These are phyloP conservation scores for Rhinoderma darwinii DNA, from an alignment of 2,113 vertebrate genomes.

Conservation along the genomic window DNA sequence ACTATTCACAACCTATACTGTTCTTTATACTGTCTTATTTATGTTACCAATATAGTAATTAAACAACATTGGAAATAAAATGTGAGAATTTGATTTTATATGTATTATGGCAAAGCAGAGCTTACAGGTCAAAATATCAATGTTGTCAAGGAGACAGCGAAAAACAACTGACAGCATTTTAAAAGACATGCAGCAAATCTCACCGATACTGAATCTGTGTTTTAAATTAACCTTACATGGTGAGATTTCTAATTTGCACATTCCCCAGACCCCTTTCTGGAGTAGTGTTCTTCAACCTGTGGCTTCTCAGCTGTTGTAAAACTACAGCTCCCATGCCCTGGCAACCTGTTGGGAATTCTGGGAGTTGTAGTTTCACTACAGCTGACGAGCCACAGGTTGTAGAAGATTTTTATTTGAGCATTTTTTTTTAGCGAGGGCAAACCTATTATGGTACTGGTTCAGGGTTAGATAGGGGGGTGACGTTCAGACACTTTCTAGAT, in stretches of 20 bases:
- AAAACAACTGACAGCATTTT: neutral
- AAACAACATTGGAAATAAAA: neutral
- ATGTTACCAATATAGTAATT: neutral
- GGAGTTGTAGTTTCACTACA: neutral
- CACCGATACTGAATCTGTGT: neutral
- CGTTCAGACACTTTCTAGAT: neutral
- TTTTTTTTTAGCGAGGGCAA: neutral
- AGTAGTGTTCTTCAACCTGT: neutral
- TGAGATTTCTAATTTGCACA: neutral
- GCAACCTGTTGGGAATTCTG: neutral
- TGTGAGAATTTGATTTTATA: neutral
- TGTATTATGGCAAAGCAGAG: neutral
- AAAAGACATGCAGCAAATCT: neutral
- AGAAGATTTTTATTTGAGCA: too few species aligned
- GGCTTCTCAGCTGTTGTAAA: neutral
- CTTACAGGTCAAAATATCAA: neutral
- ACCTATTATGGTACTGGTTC: neutral
- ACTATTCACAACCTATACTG: neutral
- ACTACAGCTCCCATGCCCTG: neutral
- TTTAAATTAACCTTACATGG: neutral
- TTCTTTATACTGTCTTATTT: neutral
- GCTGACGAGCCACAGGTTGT: neutral
- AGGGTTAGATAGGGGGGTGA: neutral
- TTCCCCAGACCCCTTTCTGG: neutral
- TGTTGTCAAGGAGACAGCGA: constrained; percentile 8